A percentile compares a stretch with the other conserved stretches of the same genome.
Evolutionary conservation across 2,888 invertebrate genomes (phyloP).

Genomic region (Amaurobius ferox): DNA sequence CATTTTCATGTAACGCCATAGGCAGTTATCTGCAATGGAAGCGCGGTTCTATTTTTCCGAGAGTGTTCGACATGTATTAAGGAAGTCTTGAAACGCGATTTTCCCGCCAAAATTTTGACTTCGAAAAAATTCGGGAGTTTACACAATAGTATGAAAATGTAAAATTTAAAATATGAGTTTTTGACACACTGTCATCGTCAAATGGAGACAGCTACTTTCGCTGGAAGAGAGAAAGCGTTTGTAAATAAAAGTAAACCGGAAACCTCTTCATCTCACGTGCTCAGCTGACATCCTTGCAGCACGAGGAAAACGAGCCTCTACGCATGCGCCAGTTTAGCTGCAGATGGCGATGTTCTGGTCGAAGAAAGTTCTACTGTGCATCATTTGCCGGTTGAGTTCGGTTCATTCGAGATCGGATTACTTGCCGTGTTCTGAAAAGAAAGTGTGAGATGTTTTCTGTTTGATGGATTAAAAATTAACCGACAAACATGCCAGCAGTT

Average conservation of each 20-base stretch:
- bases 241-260: slow-evolving; percentile 48
- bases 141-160: no score
- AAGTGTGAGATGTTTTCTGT: not conserved
- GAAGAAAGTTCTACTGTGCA: slow-evolving; percentile 27
- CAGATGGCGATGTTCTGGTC: slow-evolving; percentile 57
- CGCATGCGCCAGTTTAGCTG: slow-evolving; percentile 44
- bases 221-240: not conserved
- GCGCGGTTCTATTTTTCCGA: no score
- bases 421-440: not conserved
- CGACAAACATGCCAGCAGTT: slow-evolving; percentile 77
- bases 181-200: no score
- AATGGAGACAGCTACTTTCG: no score
- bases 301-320: slow-evolving; percentile 21
- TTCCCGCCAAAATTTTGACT: no score
- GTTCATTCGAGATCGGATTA: not conserved
- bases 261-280: slow-evolving; percentile 49
- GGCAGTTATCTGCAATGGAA: no score
- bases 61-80: no score
- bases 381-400: slow-evolving; percentile 52
- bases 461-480: no score
- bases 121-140: no score
- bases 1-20: no score
- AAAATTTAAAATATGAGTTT: no score
- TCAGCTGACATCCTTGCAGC: slow-evolving; percentile 18
- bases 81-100: no score